Evolutionary conservation across 37 sponge, comb jelly and placozoan genomes (phyloP).

Genomic region (Haliclona indistincta): DNA sequence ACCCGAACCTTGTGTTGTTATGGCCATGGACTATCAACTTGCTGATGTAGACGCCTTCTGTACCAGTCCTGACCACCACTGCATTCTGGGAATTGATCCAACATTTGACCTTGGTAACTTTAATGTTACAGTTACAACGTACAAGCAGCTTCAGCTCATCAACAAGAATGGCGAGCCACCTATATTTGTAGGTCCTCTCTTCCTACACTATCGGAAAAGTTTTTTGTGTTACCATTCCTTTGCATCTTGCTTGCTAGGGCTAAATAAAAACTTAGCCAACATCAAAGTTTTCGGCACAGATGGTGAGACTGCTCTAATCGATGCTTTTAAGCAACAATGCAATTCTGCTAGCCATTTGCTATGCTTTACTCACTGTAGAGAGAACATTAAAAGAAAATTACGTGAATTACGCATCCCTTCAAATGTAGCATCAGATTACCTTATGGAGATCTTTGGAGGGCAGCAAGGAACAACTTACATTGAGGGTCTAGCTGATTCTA

Average conservation of each 20-base stretch:
- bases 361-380: conserved; percentile 17
- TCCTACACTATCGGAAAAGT: background rate
- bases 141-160: background rate
- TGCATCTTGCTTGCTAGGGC: background rate
- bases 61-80: background rate
- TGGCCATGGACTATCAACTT: background rate
- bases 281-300: background rate
- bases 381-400: conserved; percentile 15
- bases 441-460: conserved; percentile 9
- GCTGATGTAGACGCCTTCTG: background rate
- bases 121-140: conserved; percentile 7
- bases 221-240: background rate
- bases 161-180: background rate
- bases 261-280: background rate
- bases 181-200: conserved; percentile 1
- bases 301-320: conserved; percentile 1
- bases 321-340: background rate
- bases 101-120: background rate
- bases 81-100: background rate
- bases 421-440: background rate
- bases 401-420: conserved; percentile 4
- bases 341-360: conserved; percentile 15
- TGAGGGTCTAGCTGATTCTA: conserved; percentile 30
- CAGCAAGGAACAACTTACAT: conserved; percentile 7
- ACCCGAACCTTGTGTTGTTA: background rate